These are phyloP conservation scores for Lamellibrachia columna DNA, from an alignment of 2,888 invertebrate species.

Conservation along the genomic window DNA sequence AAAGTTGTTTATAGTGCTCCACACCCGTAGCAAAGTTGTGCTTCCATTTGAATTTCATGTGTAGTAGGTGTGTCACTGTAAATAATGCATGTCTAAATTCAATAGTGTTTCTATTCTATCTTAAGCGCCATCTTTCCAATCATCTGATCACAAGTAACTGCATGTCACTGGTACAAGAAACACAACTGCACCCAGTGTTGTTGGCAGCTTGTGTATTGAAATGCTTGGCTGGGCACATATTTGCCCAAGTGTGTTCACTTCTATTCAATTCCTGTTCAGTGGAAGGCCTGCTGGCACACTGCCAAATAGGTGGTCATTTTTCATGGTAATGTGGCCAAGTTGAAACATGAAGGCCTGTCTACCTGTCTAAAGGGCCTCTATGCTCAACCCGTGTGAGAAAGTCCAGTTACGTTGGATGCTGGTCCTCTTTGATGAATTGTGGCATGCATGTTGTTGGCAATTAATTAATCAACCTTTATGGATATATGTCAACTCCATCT, in stretches of 20 bases:
- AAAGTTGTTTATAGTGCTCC: background rate
- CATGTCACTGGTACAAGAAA: background rate
- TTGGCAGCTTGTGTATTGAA: background rate
- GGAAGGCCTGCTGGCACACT: background rate
- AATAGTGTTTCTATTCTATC: background rate
- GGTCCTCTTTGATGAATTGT: background rate
- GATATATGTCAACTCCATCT: background rate
- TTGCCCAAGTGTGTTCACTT: background rate
- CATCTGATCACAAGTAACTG: background rate
- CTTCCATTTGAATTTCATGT: background rate
- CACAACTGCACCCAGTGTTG: background rate
- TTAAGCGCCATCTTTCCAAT: background rate
- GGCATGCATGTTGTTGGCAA: background rate
- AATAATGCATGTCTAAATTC: background rate
- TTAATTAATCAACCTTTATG: background rate
- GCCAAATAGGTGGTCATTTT: background rate
- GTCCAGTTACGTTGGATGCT: background rate
- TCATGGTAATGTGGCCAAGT: background rate
- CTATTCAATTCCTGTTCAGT: background rate
- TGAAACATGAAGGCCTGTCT: background rate
- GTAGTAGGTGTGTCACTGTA: background rate
- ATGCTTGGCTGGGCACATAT: background rate
- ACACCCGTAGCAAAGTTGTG: background rate
- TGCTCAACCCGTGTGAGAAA: background rate
- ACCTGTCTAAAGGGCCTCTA: background rate